Evolutionary conservation across 2,113 vertebrate genomes (phyloP), one percentile per base, ranked within the genome.

Genomic region (Naja naja): DNA sequence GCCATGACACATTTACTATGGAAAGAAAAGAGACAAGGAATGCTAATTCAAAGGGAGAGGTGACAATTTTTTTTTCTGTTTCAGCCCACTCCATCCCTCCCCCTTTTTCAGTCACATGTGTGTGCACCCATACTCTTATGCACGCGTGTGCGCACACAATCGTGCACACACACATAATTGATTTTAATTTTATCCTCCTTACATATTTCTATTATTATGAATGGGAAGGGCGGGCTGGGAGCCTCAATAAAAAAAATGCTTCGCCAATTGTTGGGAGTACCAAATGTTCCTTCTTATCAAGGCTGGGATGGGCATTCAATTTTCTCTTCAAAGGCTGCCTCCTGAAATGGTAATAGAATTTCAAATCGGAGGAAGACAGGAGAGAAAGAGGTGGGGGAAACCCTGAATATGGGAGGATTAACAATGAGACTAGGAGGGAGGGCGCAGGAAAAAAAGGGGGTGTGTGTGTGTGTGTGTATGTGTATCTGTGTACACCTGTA

Each of bases 311-410:
- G 96, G 95, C 96, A 96, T 97, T 97, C 97, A 97, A 96, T 97
- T 97, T 97, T 97, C 97, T 96, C 96, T 97, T 97, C 97, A 97
- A 97, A 96, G 53, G 95, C 94, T 96, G 96, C 96, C 94, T 96
- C 96, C 96, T 96, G 97, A 96, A 97, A 97, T 95, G 96, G 97
- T 97, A 97, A 97, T 97, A 97, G 97, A 97, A 97, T 97, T 97
- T 97, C 96, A 96, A 97, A 96, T 97, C 96, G 96, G 93, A 95
- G 95, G 96, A 92, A 95, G 96, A 96, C 93, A 95, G 96, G 95
- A 95, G 87, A 60, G 49, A 92, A 69, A 47, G 81, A 23, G 92
- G 39, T 39, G 90, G 91, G 47, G 94, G 94, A 93, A 95, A 95
- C 96, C 93, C 96, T 96, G 96, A 97, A 95, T 96, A 96, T 96